Evolutionary conservation across 2,113 vertebrate genomes (phyloP), one percentile per base, ranked within the genome.

Genomic region (Lampris incognitus): DNA sequence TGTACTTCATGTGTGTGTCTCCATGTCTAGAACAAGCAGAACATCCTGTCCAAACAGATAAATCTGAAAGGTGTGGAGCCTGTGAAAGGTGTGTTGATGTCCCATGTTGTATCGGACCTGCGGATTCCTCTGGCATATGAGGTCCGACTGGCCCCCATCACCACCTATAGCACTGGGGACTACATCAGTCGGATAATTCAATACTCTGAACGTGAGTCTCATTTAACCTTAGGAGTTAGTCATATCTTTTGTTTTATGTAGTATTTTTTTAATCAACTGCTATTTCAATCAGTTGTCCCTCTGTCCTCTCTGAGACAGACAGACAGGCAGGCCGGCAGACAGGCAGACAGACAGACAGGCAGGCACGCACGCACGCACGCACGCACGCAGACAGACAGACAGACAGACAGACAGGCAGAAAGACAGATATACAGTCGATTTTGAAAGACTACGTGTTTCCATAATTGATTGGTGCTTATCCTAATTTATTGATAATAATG

Each of bases 151-250:
- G 96, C 95, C 0, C 97, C 98, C 86, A 95, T 97, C 83, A 99
- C 97, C 78, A 95, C 91, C 87, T 98, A 95, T 59, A 97, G 95
- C 86, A 94, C 90, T 0, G 97, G 97, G 3, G 97, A 99, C 62
- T 93, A 92, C 65, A 84, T 96, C 86, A 92, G 93, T 11, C 95
- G 98, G 70, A 88, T 91, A 92, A 96, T 99, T 86, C 95, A 95
- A 92, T 99, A 99, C 91, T 96, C 95, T 70, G 97, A 99, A 86
- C 97, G 98, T 99, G 94, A 95, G 97, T 95, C 2, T n/a, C 13
- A 46, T 24, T n/a, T 6, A n/a, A 44, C 36, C n/a, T 40, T 10
- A 59, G 9, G 10, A 37, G 9, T 5, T 46, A 46, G 44, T 46
- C 7, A 46, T 46, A 46, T 5, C 4, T 7, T 46, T 7, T 46